Evolutionary conservation across 2,888 invertebrate species (phyloP), one percentile per base, ranked within the genome.

Genomic region (Kryphioiulus occultus): DNA sequence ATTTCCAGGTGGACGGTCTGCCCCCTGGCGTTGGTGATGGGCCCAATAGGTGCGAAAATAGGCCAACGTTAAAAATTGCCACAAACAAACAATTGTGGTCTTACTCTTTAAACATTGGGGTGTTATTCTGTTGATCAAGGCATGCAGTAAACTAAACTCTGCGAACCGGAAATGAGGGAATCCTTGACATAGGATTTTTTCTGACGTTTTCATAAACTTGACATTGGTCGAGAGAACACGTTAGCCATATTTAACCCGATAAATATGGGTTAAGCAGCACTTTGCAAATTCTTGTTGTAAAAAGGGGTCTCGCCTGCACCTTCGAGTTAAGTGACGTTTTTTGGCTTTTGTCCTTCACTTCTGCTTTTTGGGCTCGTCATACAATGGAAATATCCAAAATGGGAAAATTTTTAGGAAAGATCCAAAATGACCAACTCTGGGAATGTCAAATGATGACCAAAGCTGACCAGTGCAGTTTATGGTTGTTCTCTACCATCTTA

Each of bases 201-300:
- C 22, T 68, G 9, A 0, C 26, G 7, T 22, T 26, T 68, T 68
- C 68, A 68, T n/a, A n/a, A 68, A 68, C 68, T 26, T 68, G 68
- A 26, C 68, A 68, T 26, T 68, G 68, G 2, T 3, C 53, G 22
- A 26, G 68, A 7, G 68, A 26, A 7, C 22, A 68, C 68, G 9
- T 68, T 68, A 26, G 68, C 68, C 22, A 68, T 26, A 68, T 68
- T 68, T 68, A 68, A 68, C 68, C 68, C 68, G 26, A 4, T 68
- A 68, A 68, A 68, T 68, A 68, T 68, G 68, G 68, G 68, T 22
- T 68, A 68, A 68, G 68, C 26, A 26, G 68, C 68, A 68, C 68
- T 68, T 26, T 2, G 68, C 68, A 68, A 2, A 68, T 68, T 68
- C 26, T 5, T 26, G 26, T 0, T 4, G 12, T 0, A 53, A 26